Base-by-base conservation (phyloP, 2,888 invertebrate genomes). In the Calliopum simillimum region DNA sequence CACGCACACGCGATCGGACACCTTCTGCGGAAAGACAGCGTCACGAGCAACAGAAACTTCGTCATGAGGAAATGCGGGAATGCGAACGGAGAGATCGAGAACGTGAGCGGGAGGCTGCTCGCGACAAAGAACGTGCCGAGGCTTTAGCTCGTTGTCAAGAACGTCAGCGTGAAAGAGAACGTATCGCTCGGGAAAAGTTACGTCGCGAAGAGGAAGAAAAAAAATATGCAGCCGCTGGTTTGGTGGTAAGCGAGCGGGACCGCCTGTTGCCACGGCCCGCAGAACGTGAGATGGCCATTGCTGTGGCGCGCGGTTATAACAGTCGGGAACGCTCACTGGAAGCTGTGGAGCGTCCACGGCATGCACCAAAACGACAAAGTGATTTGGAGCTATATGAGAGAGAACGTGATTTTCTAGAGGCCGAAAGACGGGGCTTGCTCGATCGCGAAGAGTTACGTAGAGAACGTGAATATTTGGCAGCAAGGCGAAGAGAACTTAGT, bases 111-210 rank as follows among this genome's bases (percentile, higher is more conserved):
- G 89, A 89, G 79, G 89, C 89, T 1, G 89, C 89, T 1, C 82
- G 90, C 3, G 89, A 90, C 74, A 90, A 90, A 76, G 90, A 90
- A 77, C 86, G 90, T 1, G 89, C 89, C 75, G 94, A 94, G 75
- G 89, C 89, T 0, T 82, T 89, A 68, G 91, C 91, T 2, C 88
- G 93, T 74, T 92, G 92, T 66, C 83, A 93, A 68, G 88, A 89
- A 74, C 86, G 90, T 73, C 89, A 88, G 75, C 85, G 90, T 68
- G 92, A 89, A 74, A 86, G 88, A 12, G 87, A 88, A 72, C 83
- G 88, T 64, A 56, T 86, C 41, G 85, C 85, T 1, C 79, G 85
- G 16, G 85, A 90, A 74, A 86, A 88, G 74, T 79, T 86, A 71
- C 82, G 87, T 16, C 85, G 87, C 3, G 89, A 88, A 70, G 84